Percentiles rank a stretch among this genome's conserved stretches.
phyloP scores from a whole-genome alignment of 2,888 invertebrate species.

The Sipunculus nudus region DNA sequence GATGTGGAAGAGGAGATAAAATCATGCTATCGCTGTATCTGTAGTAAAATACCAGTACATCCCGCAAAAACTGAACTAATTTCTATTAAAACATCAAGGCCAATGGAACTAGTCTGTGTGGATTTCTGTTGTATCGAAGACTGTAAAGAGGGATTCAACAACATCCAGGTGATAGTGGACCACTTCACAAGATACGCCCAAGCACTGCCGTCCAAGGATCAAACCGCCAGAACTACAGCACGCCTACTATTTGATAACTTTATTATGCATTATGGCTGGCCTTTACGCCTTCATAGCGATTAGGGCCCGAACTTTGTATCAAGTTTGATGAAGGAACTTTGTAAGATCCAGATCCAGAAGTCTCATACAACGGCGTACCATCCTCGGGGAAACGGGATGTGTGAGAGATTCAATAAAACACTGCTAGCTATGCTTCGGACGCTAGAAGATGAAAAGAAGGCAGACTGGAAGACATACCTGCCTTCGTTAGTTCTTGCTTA shows the following conservation, averaged over 20 bases:
- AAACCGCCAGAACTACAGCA: slow-evolving; percentile 29
- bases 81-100: slow-evolving; percentile 10
- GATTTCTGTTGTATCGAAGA: slow-evolving; percentile 26
- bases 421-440: slow-evolving; percentile 33
- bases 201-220: slow-evolving; percentile 29
- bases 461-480: slow-evolving; percentile 33
- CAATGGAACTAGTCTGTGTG: slow-evolving; percentile 30
- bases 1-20: neutral
- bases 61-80: slow-evolving; percentile 8
- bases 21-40: neutral
- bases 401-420: slow-evolving; percentile 41
- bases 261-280: slow-evolving; percentile 30
- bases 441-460: slow-evolving; percentile 26
- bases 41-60: neutral
- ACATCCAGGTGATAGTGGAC: slow-evolving; percentile 34
- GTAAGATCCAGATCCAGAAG: neutral
- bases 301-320: slow-evolving; percentile 9
- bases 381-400: slow-evolving; percentile 31
- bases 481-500: slow-evolving; percentile 28
- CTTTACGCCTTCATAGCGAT: slow-evolving; percentile 1
- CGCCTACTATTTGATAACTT: slow-evolving; percentile 26
- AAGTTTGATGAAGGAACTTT: neutral
- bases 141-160: slow-evolving; percentile 16
- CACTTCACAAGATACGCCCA: slow-evolving; percentile 30
- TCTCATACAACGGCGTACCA: slow-evolving; percentile 18